Conservation (phyloP, 2,113 vertebrate species). For the Eptesicus fuscus region DNA sequence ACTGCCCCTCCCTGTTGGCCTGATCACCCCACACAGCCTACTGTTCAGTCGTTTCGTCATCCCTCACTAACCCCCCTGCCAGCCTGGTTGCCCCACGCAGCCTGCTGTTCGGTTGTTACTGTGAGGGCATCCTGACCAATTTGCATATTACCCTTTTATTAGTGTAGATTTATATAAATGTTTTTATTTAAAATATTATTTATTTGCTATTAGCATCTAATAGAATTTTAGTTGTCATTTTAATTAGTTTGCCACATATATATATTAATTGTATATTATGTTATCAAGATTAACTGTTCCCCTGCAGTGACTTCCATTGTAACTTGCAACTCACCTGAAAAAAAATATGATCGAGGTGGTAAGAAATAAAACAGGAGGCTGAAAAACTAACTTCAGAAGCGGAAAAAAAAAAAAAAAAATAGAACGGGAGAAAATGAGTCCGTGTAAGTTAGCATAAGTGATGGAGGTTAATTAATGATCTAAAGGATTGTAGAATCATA, state of each 20-base stretch:
- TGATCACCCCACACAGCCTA: no score
- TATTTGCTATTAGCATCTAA: not conserved
- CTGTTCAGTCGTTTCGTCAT: no score
- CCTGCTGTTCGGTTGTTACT: no score
- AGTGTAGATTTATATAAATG: not conserved
- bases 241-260: not conserved
- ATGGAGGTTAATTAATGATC: not conserved
- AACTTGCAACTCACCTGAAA: not conserved
- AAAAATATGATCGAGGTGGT: not conserved
- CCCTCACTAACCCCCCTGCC: no score
- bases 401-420: not conserved
- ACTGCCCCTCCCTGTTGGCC: no score
- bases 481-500: not conserved
- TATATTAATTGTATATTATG: not conserved
- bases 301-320: not conserved
- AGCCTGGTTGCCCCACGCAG: no score
- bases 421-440: not conserved
- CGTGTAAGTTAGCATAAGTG: not conserved
- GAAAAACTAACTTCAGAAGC: not conserved
- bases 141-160: no score
- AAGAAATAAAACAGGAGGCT: not conserved
- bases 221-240: not conserved
- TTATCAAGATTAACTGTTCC: not conserved
- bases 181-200: not conserved
- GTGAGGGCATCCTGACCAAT: no score